Base-by-base conservation (phyloP, 2,113 vertebrate genomes). In the Nothocercus julius region DNA sequence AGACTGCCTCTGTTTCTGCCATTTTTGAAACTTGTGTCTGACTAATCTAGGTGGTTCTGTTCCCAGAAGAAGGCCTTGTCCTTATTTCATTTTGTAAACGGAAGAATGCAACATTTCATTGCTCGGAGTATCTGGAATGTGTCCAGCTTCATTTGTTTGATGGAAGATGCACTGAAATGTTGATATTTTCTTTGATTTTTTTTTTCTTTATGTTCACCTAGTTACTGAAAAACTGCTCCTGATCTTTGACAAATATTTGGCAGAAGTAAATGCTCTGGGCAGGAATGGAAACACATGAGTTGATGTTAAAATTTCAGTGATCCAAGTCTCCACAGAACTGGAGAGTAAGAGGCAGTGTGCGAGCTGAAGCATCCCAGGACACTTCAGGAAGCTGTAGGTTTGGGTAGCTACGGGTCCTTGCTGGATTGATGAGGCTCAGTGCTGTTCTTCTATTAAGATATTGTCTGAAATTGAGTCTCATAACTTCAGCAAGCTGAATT, bases 251-350 rank as follows among this genome's bases (percentile, higher is more conserved):
- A 56, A 90, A n/a, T 84, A 75, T 87, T 92, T 93, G 73, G 8
- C 77, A 84, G 66, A 28, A 68, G 47, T 40, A 49, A 86, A 73
- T 88, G 84, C 22, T 53, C 25, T 14, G 30, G 2, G 9, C 64
- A 62, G 34, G 58, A 81, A 42, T 28, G 40, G 28, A 84, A 44
- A 42, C 22, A 4, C 6, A 19, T 30, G n/a, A 68, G 5, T 28
- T 47, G 36, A 56, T 61, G 8, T 34, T 74, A 69, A 80, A 73
- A 80, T 62, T 0, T 0, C 44, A 66, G n/a, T 19, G 16, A 34
- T 24, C 14, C 28, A 32, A 32, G 7, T 69, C n/a, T 82, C 36
- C 0, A 0, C 24, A 21, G 18, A 53, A 44, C 19, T 74, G 70
- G 32, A 70, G 61, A 68, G 30, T 8, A 61, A 7, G 32, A 67